These are phyloP conservation scores for Hedychridium roseum DNA, from an alignment of 2,888 invertebrate genomes.

Conservation along the genomic window DNA sequence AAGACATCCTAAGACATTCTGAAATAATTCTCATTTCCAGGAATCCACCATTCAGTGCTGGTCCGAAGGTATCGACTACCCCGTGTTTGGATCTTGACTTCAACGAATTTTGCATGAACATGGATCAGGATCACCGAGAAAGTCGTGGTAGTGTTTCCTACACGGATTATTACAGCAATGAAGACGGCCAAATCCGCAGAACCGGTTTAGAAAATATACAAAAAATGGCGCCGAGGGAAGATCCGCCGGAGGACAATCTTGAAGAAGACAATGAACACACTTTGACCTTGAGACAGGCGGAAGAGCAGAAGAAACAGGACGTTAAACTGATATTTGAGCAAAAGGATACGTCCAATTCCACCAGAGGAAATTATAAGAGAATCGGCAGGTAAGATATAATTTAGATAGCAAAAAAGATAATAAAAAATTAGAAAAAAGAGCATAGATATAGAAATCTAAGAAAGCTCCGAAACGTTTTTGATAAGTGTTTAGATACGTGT, in stretches of 20 bases:
- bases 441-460: too few species aligned
- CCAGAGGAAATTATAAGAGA: slow-evolving; percentile 51
- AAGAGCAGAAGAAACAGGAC: slow-evolving; percentile 59
- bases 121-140: slow-evolving; percentile 55
- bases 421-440: too few species aligned
- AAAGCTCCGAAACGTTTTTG: too few species aligned
- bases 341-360: slow-evolving; percentile 28
- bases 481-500: too few species aligned
- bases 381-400: slow-evolving; percentile 53
- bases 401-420: too few species aligned
- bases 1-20: too few species aligned
- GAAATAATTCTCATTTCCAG: slow-evolving; percentile 17
- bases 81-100: slow-evolving; percentile 68
- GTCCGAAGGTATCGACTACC: slow-evolving; percentile 67
- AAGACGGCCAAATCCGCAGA: slow-evolving; percentile 58
- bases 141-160: slow-evolving; percentile 60
- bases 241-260: slow-evolving; percentile 39
- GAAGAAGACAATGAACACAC: slow-evolving; percentile 62
- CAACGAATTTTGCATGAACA: slow-evolving; percentile 55
- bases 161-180: slow-evolving; percentile 62
- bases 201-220: slow-evolving; percentile 23
- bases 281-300: slow-evolving; percentile 54
- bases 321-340: slow-evolving; percentile 57
- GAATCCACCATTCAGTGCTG: slow-evolving; percentile 27
- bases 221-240: slow-evolving; percentile 29